Conservation (phyloP, 2,888 invertebrate genomes). For the Trissoscelio sp. region DNA sequence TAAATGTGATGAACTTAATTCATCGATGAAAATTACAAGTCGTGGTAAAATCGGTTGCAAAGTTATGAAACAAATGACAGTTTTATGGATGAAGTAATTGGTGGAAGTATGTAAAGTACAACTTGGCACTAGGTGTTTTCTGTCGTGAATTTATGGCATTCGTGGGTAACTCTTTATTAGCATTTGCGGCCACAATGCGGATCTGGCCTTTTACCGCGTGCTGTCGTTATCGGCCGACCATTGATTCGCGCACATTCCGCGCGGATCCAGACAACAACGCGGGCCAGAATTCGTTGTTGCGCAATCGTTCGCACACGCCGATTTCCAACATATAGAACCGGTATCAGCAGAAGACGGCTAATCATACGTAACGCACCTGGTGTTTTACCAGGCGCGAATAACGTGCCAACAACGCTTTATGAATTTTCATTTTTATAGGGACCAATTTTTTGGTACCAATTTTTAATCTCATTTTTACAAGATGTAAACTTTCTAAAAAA, state of each 20-base stretch:
- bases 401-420: neutral
- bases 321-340: conserved; percentile 39
- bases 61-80: conserved; percentile 51
- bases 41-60: conserved; percentile 12
- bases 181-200: conserved; percentile 59
- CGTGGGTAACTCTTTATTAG: conserved; percentile 62
- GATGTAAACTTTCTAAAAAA: too few species aligned
- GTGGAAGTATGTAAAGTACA: conserved; percentile 52
- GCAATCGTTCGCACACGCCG: conserved; percentile 28
- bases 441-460: too few species aligned
- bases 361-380: conserved; percentile 35
- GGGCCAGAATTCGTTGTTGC: conserved; percentile 51
- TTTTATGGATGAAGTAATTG: conserved; percentile 55
- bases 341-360: conserved; percentile 22
- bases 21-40: conserved; percentile 1
- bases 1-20: conserved; percentile 1
- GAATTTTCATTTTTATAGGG: too few species aligned
- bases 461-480: too few species aligned
- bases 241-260: conserved; percentile 41
- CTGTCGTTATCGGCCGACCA: conserved; percentile 44
- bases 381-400: conserved; percentile 12
- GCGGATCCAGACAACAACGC: conserved; percentile 27
- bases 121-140: conserved; percentile 44
- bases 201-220: conserved; percentile 55
- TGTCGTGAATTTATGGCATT: conserved; percentile 58